Percentiles rank a stretch among this genome's conserved stretches.
phyloP scores from a whole-genome alignment of 2,797 vertebrate genomes.

The Borostomias antarcticus region DNA sequence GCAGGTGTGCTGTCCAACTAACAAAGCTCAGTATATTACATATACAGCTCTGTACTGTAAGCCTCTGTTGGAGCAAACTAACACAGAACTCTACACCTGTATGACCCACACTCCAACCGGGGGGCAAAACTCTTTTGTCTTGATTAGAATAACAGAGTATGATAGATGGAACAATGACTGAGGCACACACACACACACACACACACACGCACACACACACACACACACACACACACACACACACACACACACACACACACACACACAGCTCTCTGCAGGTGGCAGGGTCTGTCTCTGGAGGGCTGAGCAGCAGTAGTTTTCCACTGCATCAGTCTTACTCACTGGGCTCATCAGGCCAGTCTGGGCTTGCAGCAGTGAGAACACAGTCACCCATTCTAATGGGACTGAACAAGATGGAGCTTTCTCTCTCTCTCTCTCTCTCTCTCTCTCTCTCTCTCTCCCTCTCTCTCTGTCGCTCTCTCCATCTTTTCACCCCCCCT shows the following conservation, averaged over 20 bases:
- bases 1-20: conserved; percentile 31
- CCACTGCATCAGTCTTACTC: conserved; percentile 53
- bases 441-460: too few relatives aligned
- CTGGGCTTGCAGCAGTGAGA: conserved; percentile 57
- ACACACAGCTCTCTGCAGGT: neutral
- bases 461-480: too few relatives aligned
- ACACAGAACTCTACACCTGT: too few relatives aligned
- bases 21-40: conserved; percentile 19
- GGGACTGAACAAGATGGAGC: too few relatives aligned
- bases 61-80: too few relatives aligned
- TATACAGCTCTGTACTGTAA: too few relatives aligned
- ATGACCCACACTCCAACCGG: too few relatives aligned
- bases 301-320: conserved; percentile 62
- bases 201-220: neutral
- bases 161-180: neutral
- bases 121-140: neutral
- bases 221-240: conserved; percentile 15
- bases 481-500: too few relatives aligned
- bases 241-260: conserved; percentile 11
- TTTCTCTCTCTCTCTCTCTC: too few relatives aligned
- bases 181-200: neutral
- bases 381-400: conserved; percentile 41
- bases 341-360: conserved; percentile 52
- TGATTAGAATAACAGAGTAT: conserved; percentile 16
- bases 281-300: conserved; percentile 41